A percentile compares a stretch with the other conserved stretches of the same genome.
These are phyloP conservation scores for Natator depressus DNA, from an alignment of 2,113 vertebrate species.

Conservation along the genomic window DNA sequence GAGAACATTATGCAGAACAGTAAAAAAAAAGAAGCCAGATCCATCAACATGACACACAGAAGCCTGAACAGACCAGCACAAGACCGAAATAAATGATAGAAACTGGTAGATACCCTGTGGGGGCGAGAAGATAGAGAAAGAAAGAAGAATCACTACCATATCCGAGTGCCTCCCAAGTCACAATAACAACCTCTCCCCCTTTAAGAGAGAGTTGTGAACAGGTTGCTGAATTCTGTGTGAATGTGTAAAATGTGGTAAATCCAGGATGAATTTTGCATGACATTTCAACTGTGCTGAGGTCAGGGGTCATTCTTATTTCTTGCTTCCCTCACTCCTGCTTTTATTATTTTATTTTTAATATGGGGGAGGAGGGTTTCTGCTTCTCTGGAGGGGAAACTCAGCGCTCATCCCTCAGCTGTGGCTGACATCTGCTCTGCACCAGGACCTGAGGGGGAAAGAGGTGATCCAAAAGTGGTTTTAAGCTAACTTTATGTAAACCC, in stretches of 20 bases:
- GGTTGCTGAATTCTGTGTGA: rapidly evolving
- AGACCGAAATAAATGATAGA: background rate
- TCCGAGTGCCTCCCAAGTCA: background rate
- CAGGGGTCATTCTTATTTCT: background rate
- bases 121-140: background rate
- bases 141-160: background rate
- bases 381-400: background rate
- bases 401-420: background rate
- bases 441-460: background rate
- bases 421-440: background rate
- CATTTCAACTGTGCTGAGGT: background rate
- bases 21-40: background rate
- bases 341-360: background rate
- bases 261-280: rapidly evolving
- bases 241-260: background rate
- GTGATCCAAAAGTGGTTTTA: background rate
- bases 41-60: background rate
- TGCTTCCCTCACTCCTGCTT: background rate
- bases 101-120: background rate
- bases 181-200: background rate
- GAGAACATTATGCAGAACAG: too few relatives aligned
- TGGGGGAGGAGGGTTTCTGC: background rate
- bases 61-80: background rate
- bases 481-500: background rate
- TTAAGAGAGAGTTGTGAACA: background rate